Conservation (phyloP, 2,113 vertebrate genomes). For the Phocoena phocoena region DNA sequence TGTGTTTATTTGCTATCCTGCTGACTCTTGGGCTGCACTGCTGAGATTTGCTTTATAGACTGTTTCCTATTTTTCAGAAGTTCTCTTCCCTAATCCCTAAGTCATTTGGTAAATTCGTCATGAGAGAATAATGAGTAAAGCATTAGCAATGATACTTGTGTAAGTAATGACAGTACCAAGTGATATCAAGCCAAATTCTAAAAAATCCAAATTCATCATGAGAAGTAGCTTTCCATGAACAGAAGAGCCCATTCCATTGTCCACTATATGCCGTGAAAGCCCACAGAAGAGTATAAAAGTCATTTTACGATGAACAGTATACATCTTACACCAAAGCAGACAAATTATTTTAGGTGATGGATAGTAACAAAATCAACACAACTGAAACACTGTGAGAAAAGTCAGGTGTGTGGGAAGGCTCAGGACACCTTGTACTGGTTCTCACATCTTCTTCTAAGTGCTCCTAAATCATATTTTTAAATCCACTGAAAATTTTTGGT, state of each 20-base stretch:
- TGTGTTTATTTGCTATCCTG: not conserved
- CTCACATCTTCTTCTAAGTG: not conserved
- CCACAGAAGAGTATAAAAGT: not conserved
- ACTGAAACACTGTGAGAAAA: not conserved
- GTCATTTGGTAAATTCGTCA: not conserved
- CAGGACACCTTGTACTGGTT: not conserved
- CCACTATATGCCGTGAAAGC: not conserved
- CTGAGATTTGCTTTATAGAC: not conserved
- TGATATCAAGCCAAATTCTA: not conserved
- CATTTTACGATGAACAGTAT: not conserved
- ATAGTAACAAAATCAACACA: not conserved
- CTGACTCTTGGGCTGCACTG: not conserved
- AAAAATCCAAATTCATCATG: not conserved
- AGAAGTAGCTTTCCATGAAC: not conserved
- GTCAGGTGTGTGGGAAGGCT: not conserved
- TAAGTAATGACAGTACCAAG: not conserved
- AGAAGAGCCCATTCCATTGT: not conserved
- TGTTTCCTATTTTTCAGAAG: not conserved
- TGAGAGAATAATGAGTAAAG: not conserved
- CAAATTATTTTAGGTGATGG: constrained; percentile 5
- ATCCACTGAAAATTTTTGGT: not conserved
- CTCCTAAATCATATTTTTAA: not conserved
- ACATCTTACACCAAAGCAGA: not conserved
- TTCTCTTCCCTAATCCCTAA: not conserved
- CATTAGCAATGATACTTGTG: not conserved